Conservation (phyloP, 1,140 invertebrate genomes). For the Psix sp. region DNA sequence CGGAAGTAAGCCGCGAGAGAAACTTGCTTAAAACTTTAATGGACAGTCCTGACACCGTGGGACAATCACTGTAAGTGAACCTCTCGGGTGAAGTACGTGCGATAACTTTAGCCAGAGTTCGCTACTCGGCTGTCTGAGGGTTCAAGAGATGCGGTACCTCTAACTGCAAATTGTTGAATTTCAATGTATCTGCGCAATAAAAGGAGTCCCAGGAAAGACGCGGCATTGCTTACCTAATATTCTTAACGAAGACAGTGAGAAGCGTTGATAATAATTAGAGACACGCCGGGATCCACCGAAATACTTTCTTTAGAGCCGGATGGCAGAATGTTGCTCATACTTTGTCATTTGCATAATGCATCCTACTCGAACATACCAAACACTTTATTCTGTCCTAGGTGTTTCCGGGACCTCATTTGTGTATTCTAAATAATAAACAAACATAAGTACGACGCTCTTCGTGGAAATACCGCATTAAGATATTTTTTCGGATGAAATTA, state of each 20-base stretch:
- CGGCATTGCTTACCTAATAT: constrained; percentile 51
- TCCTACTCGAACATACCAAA: constrained; percentile 38
- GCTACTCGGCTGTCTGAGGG: constrained; percentile 48
- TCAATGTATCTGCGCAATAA: constrained; percentile 56
- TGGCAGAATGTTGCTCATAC: constrained; percentile 49
- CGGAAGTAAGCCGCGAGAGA: constrained; percentile 59
- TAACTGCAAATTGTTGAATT: constrained; percentile 59
- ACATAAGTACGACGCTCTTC: constrained; percentile 9
- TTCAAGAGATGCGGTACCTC: constrained; percentile 58
- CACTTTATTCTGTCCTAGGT: constrained; percentile 30
- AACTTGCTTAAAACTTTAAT: constrained; percentile 69
- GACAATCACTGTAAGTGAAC: constrained; percentile 65
- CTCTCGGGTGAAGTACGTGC: constrained; percentile 62
- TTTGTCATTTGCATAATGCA: constrained; percentile 52
- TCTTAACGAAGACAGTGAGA: constrained; percentile 51
- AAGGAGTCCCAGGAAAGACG: constrained; percentile 41
- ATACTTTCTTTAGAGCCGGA: constrained; percentile 39
- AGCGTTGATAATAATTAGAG: constrained; percentile 55
- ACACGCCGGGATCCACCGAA: constrained; percentile 38
- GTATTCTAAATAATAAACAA: constrained; percentile 19
- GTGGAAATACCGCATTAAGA: constrained; percentile 18
- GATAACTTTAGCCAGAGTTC: constrained; percentile 60
- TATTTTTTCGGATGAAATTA: constrained; percentile 3
- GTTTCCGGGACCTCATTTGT: constrained; percentile 37
- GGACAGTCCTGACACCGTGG: constrained; percentile 65